These are phyloP conservation scores for Sebastolobus alascanus DNA, from an alignment of 2,797 vertebrate genomes.

Conservation along the genomic window DNA sequence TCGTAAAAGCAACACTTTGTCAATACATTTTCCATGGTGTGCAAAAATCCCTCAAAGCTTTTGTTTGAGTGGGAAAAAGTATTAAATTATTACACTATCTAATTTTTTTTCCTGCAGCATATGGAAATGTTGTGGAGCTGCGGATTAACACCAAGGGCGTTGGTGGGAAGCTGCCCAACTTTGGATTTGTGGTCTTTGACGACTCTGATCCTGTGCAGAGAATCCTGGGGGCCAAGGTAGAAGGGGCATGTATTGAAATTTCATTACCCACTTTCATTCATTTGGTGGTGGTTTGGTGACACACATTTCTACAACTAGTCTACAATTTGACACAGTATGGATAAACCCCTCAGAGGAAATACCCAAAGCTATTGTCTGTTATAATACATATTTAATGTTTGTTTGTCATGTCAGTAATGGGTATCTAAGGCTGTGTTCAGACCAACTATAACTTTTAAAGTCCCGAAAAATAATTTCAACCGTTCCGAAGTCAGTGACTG, in stretches of 20 bases:
- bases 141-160: conserved; percentile 98
- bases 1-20: neutral
- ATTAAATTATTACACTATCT: neutral
- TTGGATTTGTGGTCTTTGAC: conserved; percentile 98
- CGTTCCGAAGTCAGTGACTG: too few relatives aligned
- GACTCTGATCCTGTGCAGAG: conserved; percentile 96
- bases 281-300: conserved; percentile 72
- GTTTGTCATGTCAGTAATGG: neutral
- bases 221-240: conserved; percentile 97
- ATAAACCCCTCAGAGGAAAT: neutral
- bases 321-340: neutral
- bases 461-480: too few relatives aligned
- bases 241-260: conserved; percentile 77
- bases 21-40: neutral
- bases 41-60: neutral
- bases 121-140: conserved; percentile 96
- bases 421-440: neutral
- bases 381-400: neutral
- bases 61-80: neutral
- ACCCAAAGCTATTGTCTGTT: neutral
- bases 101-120: conserved; percentile 82
- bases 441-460: neutral
- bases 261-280: conserved; percentile 76
- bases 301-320: conserved; percentile 11
- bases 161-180: conserved; percentile 97